Conservation (phyloP, 2,797 vertebrate species). For the Huso huso region DNA sequence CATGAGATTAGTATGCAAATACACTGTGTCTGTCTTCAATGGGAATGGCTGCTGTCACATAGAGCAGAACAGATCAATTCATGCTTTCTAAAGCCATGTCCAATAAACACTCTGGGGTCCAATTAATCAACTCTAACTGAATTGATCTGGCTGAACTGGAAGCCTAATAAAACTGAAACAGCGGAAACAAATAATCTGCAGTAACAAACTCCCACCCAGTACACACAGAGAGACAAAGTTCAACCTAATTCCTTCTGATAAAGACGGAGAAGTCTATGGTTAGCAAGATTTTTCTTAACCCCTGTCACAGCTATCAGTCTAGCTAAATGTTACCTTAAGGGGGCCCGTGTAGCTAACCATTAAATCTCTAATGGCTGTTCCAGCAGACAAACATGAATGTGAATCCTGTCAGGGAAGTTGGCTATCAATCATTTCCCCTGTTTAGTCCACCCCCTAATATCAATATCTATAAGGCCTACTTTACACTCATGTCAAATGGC, state of each 20-base stretch:
- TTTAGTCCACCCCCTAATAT: conserved; percentile 8
- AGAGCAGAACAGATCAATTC: conserved; percentile 15
- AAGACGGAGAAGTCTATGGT: conserved; percentile 14
- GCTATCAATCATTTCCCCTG: conserved; percentile 13
- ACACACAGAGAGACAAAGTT: neutral
- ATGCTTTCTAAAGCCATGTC: conserved; percentile 9
- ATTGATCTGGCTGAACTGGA: conserved; percentile 6
- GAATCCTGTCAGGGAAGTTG: neutral
- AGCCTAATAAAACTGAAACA: conserved; percentile 5
- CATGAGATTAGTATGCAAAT: conserved; percentile 11
- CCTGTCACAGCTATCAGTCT: conserved; percentile 11
- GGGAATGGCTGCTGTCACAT: conserved; percentile 4
- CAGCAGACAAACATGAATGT: neutral
- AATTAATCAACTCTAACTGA: conserved; percentile 17
- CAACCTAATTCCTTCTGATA: conserved; percentile 9
- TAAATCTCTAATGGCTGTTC: conserved; percentile 22
- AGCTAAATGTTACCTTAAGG: conserved; percentile 8
- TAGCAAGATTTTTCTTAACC: conserved; percentile 16
- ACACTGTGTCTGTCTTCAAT: neutral
- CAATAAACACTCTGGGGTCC: conserved; percentile 5
- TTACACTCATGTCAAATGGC: neutral
- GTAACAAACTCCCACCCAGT: neutral
- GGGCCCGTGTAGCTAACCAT: conserved; percentile 9
- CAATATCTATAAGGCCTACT: conserved; percentile 1
- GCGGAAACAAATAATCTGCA: conserved; percentile 6